Conservation (phyloP, 2,113 vertebrate genomes). For the Crotophaga sulcirostris region DNA sequence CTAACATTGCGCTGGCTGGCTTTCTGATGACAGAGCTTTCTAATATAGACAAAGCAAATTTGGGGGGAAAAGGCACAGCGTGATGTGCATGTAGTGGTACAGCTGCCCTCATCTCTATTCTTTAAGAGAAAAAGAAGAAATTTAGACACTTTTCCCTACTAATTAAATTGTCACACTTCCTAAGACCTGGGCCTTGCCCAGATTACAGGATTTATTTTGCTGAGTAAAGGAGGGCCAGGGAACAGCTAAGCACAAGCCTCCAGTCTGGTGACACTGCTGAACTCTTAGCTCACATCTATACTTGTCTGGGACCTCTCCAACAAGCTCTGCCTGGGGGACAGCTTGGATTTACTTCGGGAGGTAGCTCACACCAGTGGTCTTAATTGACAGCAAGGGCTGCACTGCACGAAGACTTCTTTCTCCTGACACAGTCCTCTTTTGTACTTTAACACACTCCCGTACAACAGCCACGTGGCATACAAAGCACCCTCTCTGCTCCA, state of each 20-base stretch:
- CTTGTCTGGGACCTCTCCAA: neutral
- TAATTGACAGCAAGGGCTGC: neutral
- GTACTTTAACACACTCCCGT: neutral
- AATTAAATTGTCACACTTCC: neutral
- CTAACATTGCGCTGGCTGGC: neutral
- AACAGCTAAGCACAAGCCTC: neutral
- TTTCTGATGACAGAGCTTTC: conserved; percentile 10
- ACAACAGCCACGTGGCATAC: fast-evolving
- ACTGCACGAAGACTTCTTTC: neutral
- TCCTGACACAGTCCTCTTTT: neutral
- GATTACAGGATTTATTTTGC: neutral
- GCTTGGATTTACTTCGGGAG: neutral
- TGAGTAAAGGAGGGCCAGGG: neutral
- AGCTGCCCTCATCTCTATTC: neutral
- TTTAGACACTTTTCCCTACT: neutral
- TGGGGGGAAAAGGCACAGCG: neutral
- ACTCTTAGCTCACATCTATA: neutral
- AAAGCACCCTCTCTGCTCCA: neutral
- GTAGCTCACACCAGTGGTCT: neutral
- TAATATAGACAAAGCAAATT: neutral
- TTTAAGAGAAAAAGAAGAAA: neutral
- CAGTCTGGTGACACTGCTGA: neutral
- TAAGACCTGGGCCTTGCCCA: neutral
- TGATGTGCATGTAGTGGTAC: neutral
- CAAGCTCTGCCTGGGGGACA: neutral